Evolutionary conservation across 1,140 invertebrate genomes (phyloP).

Genomic region (Chironomus tepperi): DNA sequence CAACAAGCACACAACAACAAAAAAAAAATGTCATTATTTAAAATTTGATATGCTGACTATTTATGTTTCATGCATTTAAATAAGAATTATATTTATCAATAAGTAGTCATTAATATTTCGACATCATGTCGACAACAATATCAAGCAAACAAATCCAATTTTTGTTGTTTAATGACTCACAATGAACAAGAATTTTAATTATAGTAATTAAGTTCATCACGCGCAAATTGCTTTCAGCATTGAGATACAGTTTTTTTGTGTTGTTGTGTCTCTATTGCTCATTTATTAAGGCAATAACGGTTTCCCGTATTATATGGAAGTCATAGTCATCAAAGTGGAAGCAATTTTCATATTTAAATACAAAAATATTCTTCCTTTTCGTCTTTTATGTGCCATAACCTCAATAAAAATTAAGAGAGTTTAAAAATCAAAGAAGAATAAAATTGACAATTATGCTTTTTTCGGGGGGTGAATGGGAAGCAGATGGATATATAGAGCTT

Average conservation of each 20-base stretch:
- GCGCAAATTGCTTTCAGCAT: constrained; percentile 4
- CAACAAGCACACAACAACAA: not conserved
- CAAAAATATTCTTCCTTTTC: too few relatives aligned
- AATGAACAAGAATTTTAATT: constrained; percentile 10
- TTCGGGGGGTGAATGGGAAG: too few relatives aligned
- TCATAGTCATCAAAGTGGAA: too few relatives aligned
- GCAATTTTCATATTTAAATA: too few relatives aligned
- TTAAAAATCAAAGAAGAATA: too few relatives aligned
- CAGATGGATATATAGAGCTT: too few relatives aligned
- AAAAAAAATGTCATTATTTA: not conserved
- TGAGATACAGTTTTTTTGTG: constrained; percentile 11
- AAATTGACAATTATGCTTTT: too few relatives aligned
- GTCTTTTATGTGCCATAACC: too few relatives aligned
- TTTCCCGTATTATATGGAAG: not conserved
- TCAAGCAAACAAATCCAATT: constrained; percentile 4
- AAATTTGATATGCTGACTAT: not conserved
- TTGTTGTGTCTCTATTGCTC: not conserved
- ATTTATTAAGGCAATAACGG: not conserved
- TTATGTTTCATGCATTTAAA: not conserved
- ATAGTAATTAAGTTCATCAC: constrained; percentile 3
- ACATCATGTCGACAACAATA: constrained; percentile 12
- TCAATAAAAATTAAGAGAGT: too few relatives aligned
- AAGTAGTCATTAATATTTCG: constrained; percentile 8
- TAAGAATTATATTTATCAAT: constrained; percentile 1
- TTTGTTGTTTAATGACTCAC: constrained; percentile 12